These are phyloP conservation scores for Trididemnum nubilum DNA, from an alignment of 23 tunicate genomes.

Conservation along the genomic window DNA sequence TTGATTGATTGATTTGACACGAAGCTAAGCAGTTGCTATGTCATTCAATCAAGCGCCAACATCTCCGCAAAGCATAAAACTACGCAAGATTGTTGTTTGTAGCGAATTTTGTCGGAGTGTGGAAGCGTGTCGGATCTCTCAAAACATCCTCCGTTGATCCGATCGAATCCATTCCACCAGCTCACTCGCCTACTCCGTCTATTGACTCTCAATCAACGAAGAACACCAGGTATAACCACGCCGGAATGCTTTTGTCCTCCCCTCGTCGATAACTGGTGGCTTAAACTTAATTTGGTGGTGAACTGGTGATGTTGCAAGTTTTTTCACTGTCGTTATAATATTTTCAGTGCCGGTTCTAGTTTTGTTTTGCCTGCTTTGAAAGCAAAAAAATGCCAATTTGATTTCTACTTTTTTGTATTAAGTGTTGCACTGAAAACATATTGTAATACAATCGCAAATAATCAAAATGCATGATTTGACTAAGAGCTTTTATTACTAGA, in stretches of 20 bases:
- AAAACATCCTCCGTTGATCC: not conserved
- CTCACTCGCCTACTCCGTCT: not conserved
- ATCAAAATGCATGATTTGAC: too few species aligned
- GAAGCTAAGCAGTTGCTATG: too few species aligned
- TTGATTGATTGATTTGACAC: too few species aligned
- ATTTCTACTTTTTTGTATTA: too few species aligned
- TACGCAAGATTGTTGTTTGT: too few species aligned
- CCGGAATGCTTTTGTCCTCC: not conserved
- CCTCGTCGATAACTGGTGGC: conserved; percentile 8
- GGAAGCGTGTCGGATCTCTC: conserved; percentile 46
- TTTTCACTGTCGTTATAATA: not conserved
- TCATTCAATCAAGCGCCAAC: too few species aligned
- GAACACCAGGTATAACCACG: conserved; percentile 8
- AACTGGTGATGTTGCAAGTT: not conserved
- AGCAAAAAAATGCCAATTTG: too few species aligned
- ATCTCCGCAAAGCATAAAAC: too few species aligned
- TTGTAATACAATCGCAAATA: too few species aligned
- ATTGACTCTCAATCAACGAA: not conserved
- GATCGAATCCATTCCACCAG: not conserved
- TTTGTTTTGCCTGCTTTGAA: too few species aligned
- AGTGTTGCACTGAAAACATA: too few species aligned
- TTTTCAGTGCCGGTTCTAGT: not conserved
- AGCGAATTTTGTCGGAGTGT: conserved; percentile 58
- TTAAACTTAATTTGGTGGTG: not conserved
- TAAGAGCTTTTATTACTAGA: too few species aligned